Percentiles rank a stretch among this genome's conserved stretches.
phyloP scores from a whole-genome alignment of 1,140 invertebrate genomes.

The Meteorus sp. region DNA sequence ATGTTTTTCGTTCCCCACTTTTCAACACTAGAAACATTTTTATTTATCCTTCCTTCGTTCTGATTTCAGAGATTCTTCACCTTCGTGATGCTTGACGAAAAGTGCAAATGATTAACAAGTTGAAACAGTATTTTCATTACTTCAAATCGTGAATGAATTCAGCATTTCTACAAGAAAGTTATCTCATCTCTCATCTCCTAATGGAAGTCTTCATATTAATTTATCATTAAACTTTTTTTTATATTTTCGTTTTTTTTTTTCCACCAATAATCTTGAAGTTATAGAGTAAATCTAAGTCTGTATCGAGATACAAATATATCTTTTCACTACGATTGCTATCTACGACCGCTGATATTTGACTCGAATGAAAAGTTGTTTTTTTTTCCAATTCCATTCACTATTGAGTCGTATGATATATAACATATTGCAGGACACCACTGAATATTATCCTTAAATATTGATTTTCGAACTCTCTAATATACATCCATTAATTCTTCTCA shows the following conservation, averaged over 20 bases:
- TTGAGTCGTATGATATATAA: too few species aligned
- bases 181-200: background rate
- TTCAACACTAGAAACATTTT: background rate
- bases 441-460: too few species aligned
- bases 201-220: conserved; percentile 8
- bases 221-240: too few species aligned
- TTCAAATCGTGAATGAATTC: background rate
- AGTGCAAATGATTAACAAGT: conserved; percentile 4
- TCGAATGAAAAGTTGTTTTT: too few species aligned
- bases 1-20: too few species aligned
- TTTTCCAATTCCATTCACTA: too few species aligned
- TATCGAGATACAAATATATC: background rate
- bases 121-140: conserved; percentile 5
- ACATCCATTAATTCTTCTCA: background rate
- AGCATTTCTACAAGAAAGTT: background rate
- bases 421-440: too few species aligned
- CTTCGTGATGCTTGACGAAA: background rate
- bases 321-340: background rate
- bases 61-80: background rate
- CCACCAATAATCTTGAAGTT: background rate
- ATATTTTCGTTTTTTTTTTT: too few species aligned
- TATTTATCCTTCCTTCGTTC: background rate
- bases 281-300: background rate
- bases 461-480: background rate
- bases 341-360: background rate